phyloP scores from a whole-genome alignment of 2,888 invertebrate species.

The Sphinx pinastri region DNA sequence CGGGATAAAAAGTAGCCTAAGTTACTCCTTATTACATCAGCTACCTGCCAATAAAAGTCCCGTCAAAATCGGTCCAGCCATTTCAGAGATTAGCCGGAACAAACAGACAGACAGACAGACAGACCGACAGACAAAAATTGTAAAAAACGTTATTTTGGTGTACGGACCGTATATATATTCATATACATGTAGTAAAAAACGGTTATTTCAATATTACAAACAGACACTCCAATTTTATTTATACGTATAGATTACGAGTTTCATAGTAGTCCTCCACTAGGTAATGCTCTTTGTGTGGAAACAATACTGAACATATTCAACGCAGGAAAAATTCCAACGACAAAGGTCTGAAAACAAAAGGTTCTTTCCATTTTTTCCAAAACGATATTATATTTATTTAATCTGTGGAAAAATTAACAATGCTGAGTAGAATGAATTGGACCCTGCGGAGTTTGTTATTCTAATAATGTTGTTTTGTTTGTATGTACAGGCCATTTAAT shows the following conservation, averaged over 20 bases:
- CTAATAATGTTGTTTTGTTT: not conserved
- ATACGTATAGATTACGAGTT: slow-evolving; percentile 7
- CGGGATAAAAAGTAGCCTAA: too few relatives aligned
- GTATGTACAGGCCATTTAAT: not conserved
- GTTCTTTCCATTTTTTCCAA: slow-evolving; percentile 12
- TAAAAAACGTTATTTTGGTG: too few relatives aligned
- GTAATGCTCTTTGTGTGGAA: not conserved
- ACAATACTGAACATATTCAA: slow-evolving; percentile 23
- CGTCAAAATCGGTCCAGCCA: too few relatives aligned
- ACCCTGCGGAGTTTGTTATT: not conserved
- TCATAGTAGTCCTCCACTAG: slow-evolving; percentile 10
- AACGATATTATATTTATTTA: slow-evolving; percentile 21
- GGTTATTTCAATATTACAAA: too few relatives aligned
- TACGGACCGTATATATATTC: too few relatives aligned
- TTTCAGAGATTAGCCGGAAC: too few relatives aligned
- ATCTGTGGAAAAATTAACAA: slow-evolving; percentile 11
- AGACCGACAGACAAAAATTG: too few relatives aligned
- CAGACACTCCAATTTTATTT: too few relatives aligned
- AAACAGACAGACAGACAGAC: too few relatives aligned
- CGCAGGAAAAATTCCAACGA: slow-evolving; percentile 5
- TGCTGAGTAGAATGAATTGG: not conserved
- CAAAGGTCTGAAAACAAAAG: slow-evolving; percentile 18
- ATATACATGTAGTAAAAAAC: too few relatives aligned
- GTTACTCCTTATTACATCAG: too few relatives aligned
- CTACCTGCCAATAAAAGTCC: too few relatives aligned